phyloP scores from a whole-genome alignment of 2,113 vertebrate genomes.

The Harpagus bidentatus region DNA sequence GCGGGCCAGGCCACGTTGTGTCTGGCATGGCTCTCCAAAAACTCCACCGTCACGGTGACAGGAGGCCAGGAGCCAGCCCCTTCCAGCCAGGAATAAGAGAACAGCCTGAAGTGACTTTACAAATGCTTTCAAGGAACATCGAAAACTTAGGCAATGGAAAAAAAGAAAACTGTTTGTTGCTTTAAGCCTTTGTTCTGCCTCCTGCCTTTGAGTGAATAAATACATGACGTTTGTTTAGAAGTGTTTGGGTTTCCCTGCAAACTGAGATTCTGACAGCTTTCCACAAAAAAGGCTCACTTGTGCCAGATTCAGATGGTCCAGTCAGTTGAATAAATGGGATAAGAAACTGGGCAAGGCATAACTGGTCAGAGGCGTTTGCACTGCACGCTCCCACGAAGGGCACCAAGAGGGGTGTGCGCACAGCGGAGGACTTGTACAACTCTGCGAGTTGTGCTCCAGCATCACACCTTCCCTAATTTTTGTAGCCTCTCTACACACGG shows the following conservation, averaged over 20 bases:
- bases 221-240: neutral
- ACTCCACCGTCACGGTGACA: neutral
- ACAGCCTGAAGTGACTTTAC: neutral
- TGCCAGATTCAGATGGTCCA: neutral
- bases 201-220: neutral
- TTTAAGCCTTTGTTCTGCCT: constrained; percentile 22
- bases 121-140: neutral
- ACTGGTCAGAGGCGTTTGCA: neutral
- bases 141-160: neutral
- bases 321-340: rapidly evolving
- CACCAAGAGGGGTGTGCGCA: neutral
- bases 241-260: neutral
- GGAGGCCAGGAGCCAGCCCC: neutral
- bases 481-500: neutral
- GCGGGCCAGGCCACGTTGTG: neutral
- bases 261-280: neutral
- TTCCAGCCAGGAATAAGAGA: neutral
- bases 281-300: neutral
- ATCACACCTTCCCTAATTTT: neutral
- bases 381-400: neutral
- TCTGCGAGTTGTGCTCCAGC: neutral
- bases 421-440: neutral
- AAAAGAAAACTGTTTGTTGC: neutral
- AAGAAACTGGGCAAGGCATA: neutral
- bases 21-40: neutral